Conservation (phyloP, 2,888 invertebrate species). For the Bombyx huttoni region DNA sequence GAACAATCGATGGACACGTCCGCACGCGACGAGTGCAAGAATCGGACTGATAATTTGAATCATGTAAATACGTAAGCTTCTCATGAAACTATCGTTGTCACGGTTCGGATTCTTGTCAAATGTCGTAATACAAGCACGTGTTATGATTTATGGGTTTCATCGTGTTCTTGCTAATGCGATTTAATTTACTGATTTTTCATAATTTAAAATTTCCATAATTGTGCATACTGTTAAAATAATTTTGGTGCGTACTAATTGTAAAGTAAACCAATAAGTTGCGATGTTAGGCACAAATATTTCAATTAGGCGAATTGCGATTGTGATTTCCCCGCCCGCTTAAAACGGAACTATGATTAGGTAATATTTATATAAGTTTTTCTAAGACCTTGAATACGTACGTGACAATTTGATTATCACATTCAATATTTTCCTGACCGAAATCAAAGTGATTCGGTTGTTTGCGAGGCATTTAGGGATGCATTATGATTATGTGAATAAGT, state of each 20-base stretch:
- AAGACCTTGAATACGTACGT: conserved; percentile 36
- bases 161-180: background rate
- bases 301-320: conserved; percentile 13
- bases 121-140: background rate
- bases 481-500: conserved; percentile 1
- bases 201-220: background rate
- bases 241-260: conserved; percentile 6
- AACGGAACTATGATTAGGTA: conserved; percentile 41
- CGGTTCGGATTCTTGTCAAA: too few species aligned
- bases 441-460: conserved; percentile 12
- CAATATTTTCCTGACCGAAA: conserved; percentile 24
- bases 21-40: too few species aligned
- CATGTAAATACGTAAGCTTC: too few species aligned
- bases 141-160: background rate
- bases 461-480: conserved; percentile 8
- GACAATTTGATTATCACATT: conserved; percentile 50
- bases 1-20: too few species aligned
- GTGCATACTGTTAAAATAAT: background rate
- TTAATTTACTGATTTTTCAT: background rate
- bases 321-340: conserved; percentile 20
- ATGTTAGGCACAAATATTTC: conserved; percentile 5
- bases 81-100: too few species aligned
- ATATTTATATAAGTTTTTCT: conserved; percentile 38
- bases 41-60: too few species aligned
- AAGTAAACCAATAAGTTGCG: conserved; percentile 3